A percentile compares a stretch with the other conserved stretches of the same genome.
Evolutionary conservation across 2,797 vertebrate species (phyloP).

Genomic region (Synaphobranchus kaupii): DNA sequence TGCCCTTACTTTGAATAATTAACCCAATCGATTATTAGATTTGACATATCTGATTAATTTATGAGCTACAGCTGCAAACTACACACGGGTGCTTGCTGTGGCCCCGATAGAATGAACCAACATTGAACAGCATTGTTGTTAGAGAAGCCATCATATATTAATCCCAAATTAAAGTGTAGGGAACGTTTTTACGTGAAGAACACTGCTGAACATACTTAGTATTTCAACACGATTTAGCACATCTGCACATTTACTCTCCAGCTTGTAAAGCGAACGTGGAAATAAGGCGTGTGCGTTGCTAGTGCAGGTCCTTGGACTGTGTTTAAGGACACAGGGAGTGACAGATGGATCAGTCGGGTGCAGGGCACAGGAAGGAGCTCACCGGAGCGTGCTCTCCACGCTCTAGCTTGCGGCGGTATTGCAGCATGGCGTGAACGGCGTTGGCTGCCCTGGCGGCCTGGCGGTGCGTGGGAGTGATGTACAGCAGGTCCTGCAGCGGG

Average conservation of each 20-base stretch:
- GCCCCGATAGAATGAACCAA: neutral
- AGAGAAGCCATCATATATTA: too few species aligned
- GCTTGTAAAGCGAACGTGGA: neutral
- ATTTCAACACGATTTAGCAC: neutral
- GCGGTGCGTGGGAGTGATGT: conserved; percentile 75
- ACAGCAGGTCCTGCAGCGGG: conserved; percentile 82
- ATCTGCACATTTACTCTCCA: neutral
- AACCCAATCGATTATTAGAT: neutral
- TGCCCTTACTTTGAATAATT: neutral
- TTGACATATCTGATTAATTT: neutral
- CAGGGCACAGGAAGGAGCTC: conserved; percentile 42
- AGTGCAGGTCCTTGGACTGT: neutral
- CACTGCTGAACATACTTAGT: too few species aligned
- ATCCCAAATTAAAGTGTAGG: too few species aligned
- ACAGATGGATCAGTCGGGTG: neutral
- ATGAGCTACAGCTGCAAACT: neutral
- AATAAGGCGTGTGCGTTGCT: neutral
- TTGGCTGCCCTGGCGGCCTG: conserved; percentile 90
- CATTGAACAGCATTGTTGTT: too few species aligned
- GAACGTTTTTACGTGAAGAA: too few species aligned
- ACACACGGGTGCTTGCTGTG: neutral
- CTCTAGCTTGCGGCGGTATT: conserved; percentile 89
- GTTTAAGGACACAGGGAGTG: neutral
- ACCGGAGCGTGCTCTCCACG: conserved; percentile 88
- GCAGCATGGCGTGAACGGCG: conserved; percentile 83